A percentile compares a stretch with the other conserved stretches of the same genome.
Conservation (phyloP, 2,113 vertebrate species). For the Dicentrarchus labrax region DNA sequence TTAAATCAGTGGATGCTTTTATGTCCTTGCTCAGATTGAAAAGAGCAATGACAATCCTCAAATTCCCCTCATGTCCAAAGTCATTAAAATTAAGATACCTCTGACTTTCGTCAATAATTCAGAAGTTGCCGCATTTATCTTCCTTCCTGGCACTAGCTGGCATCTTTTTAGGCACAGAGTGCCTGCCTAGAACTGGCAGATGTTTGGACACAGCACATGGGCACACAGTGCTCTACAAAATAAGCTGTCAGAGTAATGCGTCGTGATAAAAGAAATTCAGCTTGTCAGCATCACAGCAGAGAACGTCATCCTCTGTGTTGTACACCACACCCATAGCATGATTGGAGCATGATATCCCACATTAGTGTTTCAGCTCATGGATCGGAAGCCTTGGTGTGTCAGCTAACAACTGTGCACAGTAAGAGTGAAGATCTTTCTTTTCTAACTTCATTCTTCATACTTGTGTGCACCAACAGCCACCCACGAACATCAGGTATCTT, state of each 20-base stretch:
- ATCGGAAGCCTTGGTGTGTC: constrained; percentile 25
- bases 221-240: constrained; percentile 62
- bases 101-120: constrained; percentile 75
- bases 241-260: constrained; percentile 61
- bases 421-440: constrained; percentile 4
- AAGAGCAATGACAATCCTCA: constrained; percentile 57
- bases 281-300: constrained; percentile 48
- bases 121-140: constrained; percentile 64
- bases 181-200: constrained; percentile 70
- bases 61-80: constrained; percentile 61
- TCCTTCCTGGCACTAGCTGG: constrained; percentile 59
- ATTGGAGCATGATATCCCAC: constrained; percentile 38
- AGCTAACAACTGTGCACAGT: constrained; percentile 17
- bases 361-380: constrained; percentile 32
- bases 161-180: constrained; percentile 67
- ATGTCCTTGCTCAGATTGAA: constrained; percentile 55
- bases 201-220: constrained; percentile 76
- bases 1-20: constrained; percentile 45
- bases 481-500: constrained; percentile 25
- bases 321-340: constrained; percentile 34
- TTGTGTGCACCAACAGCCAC: constrained; percentile 12
- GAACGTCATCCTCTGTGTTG: constrained; percentile 31
- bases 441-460: constrained; percentile 2
- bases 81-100: constrained; percentile 75
- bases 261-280: constrained; percentile 56